Base-by-base conservation (phyloP, 2,888 invertebrate genomes). In the Koerneria pararmatus region DNA sequence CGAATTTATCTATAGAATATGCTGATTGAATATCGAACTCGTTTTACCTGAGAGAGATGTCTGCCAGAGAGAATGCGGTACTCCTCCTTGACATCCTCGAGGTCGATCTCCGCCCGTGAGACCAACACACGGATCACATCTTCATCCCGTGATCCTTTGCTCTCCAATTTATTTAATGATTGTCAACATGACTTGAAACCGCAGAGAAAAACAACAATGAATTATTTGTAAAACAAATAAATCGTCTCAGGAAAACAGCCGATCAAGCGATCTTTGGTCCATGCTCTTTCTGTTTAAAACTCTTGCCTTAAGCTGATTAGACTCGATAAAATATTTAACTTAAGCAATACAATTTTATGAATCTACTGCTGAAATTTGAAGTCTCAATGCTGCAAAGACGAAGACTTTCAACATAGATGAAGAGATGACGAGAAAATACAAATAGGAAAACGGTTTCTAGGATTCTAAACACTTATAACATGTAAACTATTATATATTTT, bases 31-130 rank as follows among this genome's bases (percentile, higher is more conserved):
- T 41, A 41, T 41, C 15, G 8, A 8, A 41, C 41, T 41, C 41
- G 8, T 41, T 22, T 6, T 62, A 11, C 51, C n/a, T 5, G 29
- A 29, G 27, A 19, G 8, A 5, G 56, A 29, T 19, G 8, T 11
- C 15, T 24, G 24, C 31, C 31, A 56, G 15, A 11, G 56, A 66
- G 37, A 22, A 29, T 82, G 6, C 74, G 71, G 51, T 76, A 76
- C 78, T 90, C 90, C 70, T 88, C 87, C 75, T 91, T 91, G 80
- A 93, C 91, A 79, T 92, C 91, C 0, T 88, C 89, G 87, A 93
- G 88, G 84, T 93, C 93, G 66, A 76, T 73, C 49, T 82, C 82
- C 4, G 77, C 71, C 11, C 81, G 73, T 15, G 74, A 70, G 34
- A 81, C 80, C n/a, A 82, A 56, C 29, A 81, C 74, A 3, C 81